These are phyloP conservation scores for Cephalopterus ornatus DNA, from an alignment of 2,113 vertebrate genomes.

Conservation along the genomic window DNA sequence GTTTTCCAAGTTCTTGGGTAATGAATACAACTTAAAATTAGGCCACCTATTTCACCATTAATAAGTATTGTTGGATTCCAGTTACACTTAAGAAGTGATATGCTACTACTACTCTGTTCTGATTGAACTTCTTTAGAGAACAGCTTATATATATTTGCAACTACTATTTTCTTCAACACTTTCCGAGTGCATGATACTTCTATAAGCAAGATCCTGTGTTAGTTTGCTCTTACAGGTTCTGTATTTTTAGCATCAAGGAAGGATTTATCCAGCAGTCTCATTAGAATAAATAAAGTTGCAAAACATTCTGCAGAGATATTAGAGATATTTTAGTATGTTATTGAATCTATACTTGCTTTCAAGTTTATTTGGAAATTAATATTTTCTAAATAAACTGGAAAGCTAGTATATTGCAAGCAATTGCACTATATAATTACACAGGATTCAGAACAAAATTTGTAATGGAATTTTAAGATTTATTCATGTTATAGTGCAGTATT, in stretches of 20 bases:
- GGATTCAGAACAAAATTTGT: neutral
- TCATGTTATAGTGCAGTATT: neutral
- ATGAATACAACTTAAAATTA: neutral
- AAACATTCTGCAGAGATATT: neutral
- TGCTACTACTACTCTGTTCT: neutral
- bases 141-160: neutral
- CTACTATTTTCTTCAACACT: neutral
- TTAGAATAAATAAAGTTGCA: neutral
- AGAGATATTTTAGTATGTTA: neutral
- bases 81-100: neutral
- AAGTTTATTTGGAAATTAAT: neutral
- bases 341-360: neutral
- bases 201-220: neutral
- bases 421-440: neutral
- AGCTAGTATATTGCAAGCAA: neutral
- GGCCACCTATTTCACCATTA: neutral
- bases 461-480: neutral
- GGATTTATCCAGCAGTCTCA: neutral
- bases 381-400: neutral
- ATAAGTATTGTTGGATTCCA: neutral
- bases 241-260: neutral
- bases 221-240: neutral
- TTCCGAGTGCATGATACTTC: neutral
- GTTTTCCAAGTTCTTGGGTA: neutral
- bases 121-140: neutral